Evolutionary conservation across 2,888 invertebrate species (phyloP).

Genomic region (Tholera decimalis): DNA sequence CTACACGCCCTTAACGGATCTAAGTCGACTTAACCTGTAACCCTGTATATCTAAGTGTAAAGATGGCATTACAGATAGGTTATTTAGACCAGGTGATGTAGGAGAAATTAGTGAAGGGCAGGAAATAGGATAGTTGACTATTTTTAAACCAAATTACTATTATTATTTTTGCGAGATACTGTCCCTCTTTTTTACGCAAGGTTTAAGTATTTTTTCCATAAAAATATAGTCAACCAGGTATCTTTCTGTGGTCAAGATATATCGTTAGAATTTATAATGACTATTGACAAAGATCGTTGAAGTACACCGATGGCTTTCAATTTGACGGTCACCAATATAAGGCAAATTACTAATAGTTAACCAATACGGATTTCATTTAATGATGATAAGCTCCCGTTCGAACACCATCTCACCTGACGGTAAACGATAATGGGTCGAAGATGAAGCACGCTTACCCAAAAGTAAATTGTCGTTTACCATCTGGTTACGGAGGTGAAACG

Average conservation of each 20-base stretch:
- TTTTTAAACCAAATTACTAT: no score
- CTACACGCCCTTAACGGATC: no score
- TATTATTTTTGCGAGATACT: neutral
- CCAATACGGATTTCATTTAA: no score
- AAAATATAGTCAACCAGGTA: neutral
- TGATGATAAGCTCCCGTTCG: no score
- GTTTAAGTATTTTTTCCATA: neutral
- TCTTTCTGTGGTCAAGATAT: neutral
- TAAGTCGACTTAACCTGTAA: no score
- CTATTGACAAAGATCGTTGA: neutral
- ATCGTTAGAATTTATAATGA: slow-evolving; percentile 23
- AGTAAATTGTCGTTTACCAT: no score
- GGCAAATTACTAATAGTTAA: neutral
- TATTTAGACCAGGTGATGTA: neutral
- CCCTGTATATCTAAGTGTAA: neutral
- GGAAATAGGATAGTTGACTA: slow-evolving; percentile 2
- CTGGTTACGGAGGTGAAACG: no score
- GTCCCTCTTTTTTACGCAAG: neutral
- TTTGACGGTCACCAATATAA: slow-evolving; percentile 15
- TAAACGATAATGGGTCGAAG: no score
- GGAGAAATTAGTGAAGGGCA: neutral
- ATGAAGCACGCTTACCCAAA: no score
- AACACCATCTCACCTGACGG: no score
- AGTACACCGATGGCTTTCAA: slow-evolving; percentile 1
- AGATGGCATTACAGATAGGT: neutral